phyloP scores from a whole-genome alignment of 2,797 vertebrate species.

The Acanthornis magna region DNA sequence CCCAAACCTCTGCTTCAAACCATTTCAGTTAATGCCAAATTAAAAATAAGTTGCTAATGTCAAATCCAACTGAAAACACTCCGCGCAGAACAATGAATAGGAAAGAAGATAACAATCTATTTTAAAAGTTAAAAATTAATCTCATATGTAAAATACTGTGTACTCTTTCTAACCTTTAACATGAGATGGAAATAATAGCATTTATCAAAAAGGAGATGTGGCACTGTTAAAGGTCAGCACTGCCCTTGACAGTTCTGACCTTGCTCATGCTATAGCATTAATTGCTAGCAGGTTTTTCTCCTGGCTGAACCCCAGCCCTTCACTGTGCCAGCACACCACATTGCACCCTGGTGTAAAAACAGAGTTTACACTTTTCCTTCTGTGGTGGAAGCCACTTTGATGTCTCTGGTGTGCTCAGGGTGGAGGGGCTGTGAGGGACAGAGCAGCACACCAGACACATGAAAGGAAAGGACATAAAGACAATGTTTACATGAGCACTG shows the following conservation, averaged over 20 bases:
- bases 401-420: neutral
- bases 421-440: neutral
- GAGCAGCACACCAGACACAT: neutral
- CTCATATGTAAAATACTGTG: neutral
- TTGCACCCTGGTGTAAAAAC: neutral
- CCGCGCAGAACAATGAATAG: neutral
- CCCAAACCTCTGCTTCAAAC: neutral
- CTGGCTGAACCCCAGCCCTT: neutral
- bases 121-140: neutral
- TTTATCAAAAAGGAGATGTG: neutral
- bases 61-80: neutral
- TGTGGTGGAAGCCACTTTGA: neutral
- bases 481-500: neutral
- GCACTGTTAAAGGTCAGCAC: neutral
- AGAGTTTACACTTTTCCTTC: neutral
- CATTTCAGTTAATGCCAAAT: neutral
- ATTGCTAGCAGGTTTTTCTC: neutral
- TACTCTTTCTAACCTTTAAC: neutral
- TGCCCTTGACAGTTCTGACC: neutral
- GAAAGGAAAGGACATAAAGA: neutral
- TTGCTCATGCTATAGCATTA: neutral
- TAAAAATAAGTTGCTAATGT: neutral
- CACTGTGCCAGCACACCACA: neutral
- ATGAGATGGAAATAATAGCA: neutral
- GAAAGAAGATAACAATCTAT: neutral